Percentiles rank a stretch among this genome's conserved stretches.
phyloP scores from a whole-genome alignment of 2,113 vertebrate genomes.

The Sinocyclocheilus grahami region DNA sequence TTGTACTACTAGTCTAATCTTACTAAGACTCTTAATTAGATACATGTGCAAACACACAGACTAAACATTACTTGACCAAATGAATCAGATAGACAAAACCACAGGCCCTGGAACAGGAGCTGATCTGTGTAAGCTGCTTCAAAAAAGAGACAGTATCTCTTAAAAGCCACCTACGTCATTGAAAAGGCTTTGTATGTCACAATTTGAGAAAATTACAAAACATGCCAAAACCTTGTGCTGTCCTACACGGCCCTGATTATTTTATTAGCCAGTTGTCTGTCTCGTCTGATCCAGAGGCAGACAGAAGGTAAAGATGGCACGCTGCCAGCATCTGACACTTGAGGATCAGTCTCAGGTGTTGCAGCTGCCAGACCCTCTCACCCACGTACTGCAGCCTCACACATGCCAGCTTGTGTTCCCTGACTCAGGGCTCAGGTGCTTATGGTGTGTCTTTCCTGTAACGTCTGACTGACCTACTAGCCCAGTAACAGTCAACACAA shows the following conservation, averaged over 20 bases:
- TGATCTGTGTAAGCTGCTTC: constrained; percentile 20
- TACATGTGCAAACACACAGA: neutral
- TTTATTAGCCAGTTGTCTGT: neutral
- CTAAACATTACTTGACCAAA: neutral
- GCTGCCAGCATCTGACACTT: neutral
- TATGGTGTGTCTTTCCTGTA: neutral
- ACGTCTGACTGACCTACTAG: constrained; percentile 21
- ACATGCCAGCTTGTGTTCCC: neutral
- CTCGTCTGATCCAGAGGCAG: neutral
- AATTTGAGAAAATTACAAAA: neutral
- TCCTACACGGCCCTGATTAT: neutral
- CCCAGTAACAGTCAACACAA: neutral
- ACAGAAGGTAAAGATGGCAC: neutral
- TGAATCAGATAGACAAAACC: neutral
- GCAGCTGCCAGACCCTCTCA: neutral
- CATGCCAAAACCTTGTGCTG: neutral
- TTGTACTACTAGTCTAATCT: neutral
- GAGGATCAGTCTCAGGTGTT: constrained; percentile 15
- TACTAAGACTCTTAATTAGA: constrained; percentile 7
- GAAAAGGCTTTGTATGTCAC: neutral
- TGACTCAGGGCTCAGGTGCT: constrained; percentile 35
- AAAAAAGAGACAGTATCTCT: neutral
- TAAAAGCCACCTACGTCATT: neutral
- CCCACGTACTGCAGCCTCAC: neutral
- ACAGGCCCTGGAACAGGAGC: neutral